Base-by-base conservation (phyloP, 1,140 invertebrate genomes). In the Tetramorium simillimum region DNA sequence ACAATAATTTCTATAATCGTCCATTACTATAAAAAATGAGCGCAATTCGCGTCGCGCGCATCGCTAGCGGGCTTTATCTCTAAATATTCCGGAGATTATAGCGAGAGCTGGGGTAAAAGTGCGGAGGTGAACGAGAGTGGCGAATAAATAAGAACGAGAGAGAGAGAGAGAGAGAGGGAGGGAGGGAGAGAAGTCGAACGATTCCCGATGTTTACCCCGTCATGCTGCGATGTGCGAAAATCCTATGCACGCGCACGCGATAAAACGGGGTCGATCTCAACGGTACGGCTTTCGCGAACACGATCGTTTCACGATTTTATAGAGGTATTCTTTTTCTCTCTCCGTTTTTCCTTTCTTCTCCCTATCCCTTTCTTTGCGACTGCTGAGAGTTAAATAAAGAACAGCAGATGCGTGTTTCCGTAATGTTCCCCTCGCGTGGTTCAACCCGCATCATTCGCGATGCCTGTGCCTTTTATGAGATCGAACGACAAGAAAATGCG, bases 391-490 rank as follows among this genome's bases (percentile, higher is more conserved):
- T 78, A 49, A 78, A 65, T 65, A 65, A 49, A 78, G 24, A 78
- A 49, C 18, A 28, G 58, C 24, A 46, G 24, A 77, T 49, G 56
- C 33, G 75, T 49, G 58, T 78, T 78, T 78, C 76, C 40, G 40
- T 78, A 78, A 63, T 78, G 76, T n/a, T 78, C 76, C 51, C 5
- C 24, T 77, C 40, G 75, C 58, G 24, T 78, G 76, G 75, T 60
- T 63, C 58, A 65, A 65, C 18, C 58, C 58, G 2, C 24, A 63
- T 56, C 43, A 18, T 18, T 76, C 37, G 37, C 37, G 37, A 76
- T 40, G 51, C 49, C n/a, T 28, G 49, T 5, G 16, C 40, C 58
- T 49, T 49, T 78, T 51, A 63, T 21, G 24, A 3, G 18, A 43
- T 49, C 58, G 76, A 78, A 78, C 24, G 58, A 78, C 76, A 65